Evolutionary conservation across 2,113 vertebrate genomes (phyloP).

Genomic region (Microcebus murinus): DNA sequence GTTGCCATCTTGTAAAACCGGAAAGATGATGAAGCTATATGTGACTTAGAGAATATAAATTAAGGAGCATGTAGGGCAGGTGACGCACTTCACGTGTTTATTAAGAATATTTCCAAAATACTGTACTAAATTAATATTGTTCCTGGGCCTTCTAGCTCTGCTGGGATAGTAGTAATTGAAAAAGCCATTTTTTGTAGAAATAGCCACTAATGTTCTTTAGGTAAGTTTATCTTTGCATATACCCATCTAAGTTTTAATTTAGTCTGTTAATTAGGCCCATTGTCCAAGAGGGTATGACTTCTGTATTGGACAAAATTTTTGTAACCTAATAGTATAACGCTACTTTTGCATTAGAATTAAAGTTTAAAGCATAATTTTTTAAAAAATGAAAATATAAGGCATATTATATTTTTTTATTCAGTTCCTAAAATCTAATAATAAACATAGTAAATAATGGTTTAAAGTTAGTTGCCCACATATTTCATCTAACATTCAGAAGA

Average conservation of each 20-base stretch:
- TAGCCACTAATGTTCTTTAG: background rate
- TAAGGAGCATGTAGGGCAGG: background rate
- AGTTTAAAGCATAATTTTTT: background rate
- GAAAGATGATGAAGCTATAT: background rate
- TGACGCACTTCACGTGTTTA: background rate
- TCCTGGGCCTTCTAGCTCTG: background rate
- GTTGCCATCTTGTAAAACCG: background rate
- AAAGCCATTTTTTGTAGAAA: conserved; percentile 27
- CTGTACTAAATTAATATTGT: background rate
- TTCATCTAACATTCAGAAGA: conserved; percentile 6
- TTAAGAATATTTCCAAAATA: conserved; percentile 36
- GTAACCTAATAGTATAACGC: background rate
- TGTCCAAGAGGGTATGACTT: background rate
- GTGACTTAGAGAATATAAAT: background rate
- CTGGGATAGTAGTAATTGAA: background rate
- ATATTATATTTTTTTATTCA: background rate
- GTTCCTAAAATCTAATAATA: background rate
- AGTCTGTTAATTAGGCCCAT: background rate
- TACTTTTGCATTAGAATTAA: background rate
- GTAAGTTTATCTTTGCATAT: background rate
- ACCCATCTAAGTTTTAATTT: background rate
- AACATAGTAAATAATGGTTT: background rate
- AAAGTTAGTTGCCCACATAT: background rate
- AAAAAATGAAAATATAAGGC: background rate
- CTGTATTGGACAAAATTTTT: background rate